Base-by-base conservation (phyloP, 2,888 invertebrate genomes). In the Pelosia muscerda region DNA sequence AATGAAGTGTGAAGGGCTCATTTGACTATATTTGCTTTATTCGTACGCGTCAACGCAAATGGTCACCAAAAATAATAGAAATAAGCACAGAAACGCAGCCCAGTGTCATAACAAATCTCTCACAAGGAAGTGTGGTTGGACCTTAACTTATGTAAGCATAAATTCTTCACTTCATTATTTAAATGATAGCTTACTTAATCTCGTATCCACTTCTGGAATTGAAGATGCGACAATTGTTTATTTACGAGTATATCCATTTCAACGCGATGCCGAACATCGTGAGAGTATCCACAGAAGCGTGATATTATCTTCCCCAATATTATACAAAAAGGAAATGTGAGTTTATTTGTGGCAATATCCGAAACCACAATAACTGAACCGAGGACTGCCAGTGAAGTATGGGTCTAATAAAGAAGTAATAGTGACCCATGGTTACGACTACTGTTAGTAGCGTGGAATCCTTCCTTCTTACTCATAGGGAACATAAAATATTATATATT, bases 271-370 rank as follows among this genome's bases (percentile, higher is more conserved):
- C 38, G 58, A 67, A 57, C 13, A 62, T 58, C 67, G 67, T 67
- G 67, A 58, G 67, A 63, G 54, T 34, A 67, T 67, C 11, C 54
- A 63, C 58, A 67, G 62, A 63, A 63, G 57, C 67, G 63, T 67
- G 58, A 58, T 53, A 63, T 63, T 63, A 63, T 58, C 31, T 58
- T 11, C n/a, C 57, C 67, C 25, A 67, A 67, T 62, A 65, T 25
- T 64, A 31, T 42, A 57, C 31, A 53, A 66, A 57, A 53, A 57
- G 63, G 57, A 63, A 67, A 58, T 53, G 19, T 42, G 31, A 31
- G 5, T 54, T 66, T 66, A 62, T 31, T 67, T 53, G 53, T n/a
- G 31, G 67, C 63, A 19, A 49, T 53, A n/a, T 31, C 34, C 49
- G 31, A 61, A 63, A 67, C 63, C 67, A 53, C 63, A 67, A 53